These are phyloP conservation scores for Amphiura filiformis DNA, from an alignment of 35 echinoderm and acorn worm genomes.

Conservation along the genomic window DNA sequence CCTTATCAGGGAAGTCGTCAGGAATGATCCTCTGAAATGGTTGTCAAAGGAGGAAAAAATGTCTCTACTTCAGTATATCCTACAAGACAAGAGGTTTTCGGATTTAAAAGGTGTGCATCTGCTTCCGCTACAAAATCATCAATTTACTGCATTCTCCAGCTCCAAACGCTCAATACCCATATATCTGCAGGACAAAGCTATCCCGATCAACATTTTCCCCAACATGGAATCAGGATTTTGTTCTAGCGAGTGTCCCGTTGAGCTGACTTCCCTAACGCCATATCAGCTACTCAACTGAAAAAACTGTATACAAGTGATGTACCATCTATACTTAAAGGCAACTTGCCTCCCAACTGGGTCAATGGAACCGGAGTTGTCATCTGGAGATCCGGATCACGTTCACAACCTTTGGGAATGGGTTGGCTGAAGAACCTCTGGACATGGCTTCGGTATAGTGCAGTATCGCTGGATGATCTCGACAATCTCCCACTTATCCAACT, in stretches of 20 bases:
- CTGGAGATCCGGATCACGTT: background rate
- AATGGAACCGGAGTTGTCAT: background rate
- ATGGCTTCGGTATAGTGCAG: background rate
- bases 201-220: conserved; percentile 3
- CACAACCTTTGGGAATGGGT: background rate
- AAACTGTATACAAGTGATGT: background rate
- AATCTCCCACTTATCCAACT: conserved; percentile 1
- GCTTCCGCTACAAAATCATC: conserved; percentile 39
- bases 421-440: conserved; percentile 20
- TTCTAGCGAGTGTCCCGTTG: background rate
- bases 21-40: conserved; percentile 3
- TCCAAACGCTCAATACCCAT: background rate
- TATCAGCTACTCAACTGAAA: background rate
- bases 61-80: conserved; percentile 39
- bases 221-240: background rate
- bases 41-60: conserved; percentile 42
- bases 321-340: background rate
- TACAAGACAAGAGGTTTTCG: background rate
- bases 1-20: conserved; percentile 15
- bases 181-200: background rate
- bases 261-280: background rate
- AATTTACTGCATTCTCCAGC: conserved; percentile 46
- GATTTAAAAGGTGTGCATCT: conserved; percentile 35
- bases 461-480: background rate
- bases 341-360: background rate